Conservation (phyloP, 2,888 invertebrate genomes). For the Smittia sp. region DNA sequence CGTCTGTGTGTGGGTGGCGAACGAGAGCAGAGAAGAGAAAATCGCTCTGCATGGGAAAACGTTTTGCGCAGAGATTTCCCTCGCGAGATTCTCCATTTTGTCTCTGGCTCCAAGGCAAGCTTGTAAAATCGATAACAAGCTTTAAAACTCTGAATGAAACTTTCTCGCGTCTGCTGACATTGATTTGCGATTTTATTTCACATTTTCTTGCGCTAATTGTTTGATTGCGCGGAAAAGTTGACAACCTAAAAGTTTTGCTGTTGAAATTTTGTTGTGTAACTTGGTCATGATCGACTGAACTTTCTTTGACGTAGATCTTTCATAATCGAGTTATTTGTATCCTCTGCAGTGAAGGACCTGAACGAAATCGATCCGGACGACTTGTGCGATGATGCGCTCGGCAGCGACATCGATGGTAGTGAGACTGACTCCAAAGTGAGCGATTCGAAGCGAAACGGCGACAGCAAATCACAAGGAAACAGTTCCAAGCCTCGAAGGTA, state of each 20-base stretch:
- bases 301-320: neutral
- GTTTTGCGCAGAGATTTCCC: slow-evolving; percentile 34
- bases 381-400: slow-evolving; percentile 52
- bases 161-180: no score
- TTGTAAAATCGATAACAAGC: slow-evolving; percentile 26
- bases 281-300: neutral
- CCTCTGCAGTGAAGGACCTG: slow-evolving; percentile 51
- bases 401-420: slow-evolving; percentile 54
- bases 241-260: no score
- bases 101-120: neutral
- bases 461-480: slow-evolving; percentile 47
- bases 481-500: slow-evolving; percentile 51
- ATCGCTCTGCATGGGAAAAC: neutral
- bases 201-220: neutral
- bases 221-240: neutral
- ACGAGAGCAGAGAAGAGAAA: neutral
- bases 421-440: slow-evolving; percentile 54
- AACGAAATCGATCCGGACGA: slow-evolving; percentile 55
- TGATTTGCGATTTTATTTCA: no score
- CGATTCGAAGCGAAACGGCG: slow-evolving; percentile 51
- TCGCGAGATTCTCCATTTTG: slow-evolving; percentile 36
- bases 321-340: no score
- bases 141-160: neutral
- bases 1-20: no score
- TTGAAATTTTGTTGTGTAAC: neutral